Evolutionary conservation across 2,113 vertebrate species (phyloP), one percentile per base, ranked within the genome.

Genomic region (Asarcornis scutulata): DNA sequence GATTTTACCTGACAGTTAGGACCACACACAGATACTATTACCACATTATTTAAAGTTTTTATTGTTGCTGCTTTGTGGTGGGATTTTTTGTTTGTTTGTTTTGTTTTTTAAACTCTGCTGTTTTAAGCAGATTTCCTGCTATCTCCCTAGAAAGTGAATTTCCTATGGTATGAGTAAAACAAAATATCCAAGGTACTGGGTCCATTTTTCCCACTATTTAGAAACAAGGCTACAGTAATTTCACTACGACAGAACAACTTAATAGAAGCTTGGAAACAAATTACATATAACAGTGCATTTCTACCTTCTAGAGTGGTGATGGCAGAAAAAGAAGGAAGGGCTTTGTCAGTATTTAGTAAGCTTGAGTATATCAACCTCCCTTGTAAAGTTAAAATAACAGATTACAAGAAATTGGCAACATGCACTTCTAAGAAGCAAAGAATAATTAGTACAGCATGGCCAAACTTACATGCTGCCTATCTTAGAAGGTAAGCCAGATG

Each of bases 391-490:
- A 69, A 92, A 95, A 90, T 32, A 58, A 95, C 0, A 93, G 93
- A 79, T 88, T 67, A 91, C 55, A 96, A 96, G 96, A 95, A 96
- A 95, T 27, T 27, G 79, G 96, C 85, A 93, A 86, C 98, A 97
- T 98, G 97, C 97, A 93, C 85, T 88, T 95, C 84, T 74, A 88
- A 90, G 91, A 93, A 96, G 95, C 96, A 80, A 82, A 92, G 86
- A 60, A 83, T 89, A 93, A 96, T 98, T 98, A 98, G 98, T 97
- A 83, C 58, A 95, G 97, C 95, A 66, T 90, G 77, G 96, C 94
- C 95, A 97, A 97, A 99, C 99, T 98, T 98, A 99, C 99, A 98
- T 97, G 98, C 98, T 96, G 97, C 98, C 98, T 97, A 98, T 97
- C 97, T 98, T 98, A 98, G 98, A 97, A 97, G 98, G 98, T 86